Conservation (phyloP, 1,140 invertebrate genomes). For the Drosophila fuyamai region DNA sequence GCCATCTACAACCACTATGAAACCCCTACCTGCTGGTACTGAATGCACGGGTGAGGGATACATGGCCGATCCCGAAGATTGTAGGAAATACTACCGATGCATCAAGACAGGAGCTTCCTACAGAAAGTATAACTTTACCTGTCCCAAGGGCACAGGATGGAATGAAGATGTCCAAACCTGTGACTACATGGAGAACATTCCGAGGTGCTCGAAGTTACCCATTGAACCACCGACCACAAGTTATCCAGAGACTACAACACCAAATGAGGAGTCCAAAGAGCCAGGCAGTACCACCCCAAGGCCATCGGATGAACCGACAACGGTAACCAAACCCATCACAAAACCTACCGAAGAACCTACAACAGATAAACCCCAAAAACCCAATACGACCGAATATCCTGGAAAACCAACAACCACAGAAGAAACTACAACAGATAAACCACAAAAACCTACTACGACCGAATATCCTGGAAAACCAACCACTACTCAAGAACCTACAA, state of each 20-base stretch:
- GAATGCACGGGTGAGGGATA: slow-evolving; percentile 86
- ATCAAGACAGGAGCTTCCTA: slow-evolving; percentile 86
- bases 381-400: slow-evolving; percentile 4
- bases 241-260: slow-evolving; percentile 40
- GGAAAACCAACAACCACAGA: slow-evolving; percentile 21
- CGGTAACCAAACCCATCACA: slow-evolving; percentile 30
- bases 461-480: too few species aligned
- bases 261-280: slow-evolving; percentile 60
- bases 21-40: slow-evolving; percentile 36
- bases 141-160: slow-evolving; percentile 88
- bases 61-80: slow-evolving; percentile 86
- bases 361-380: slow-evolving; percentile 20
- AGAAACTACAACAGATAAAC: slow-evolving; percentile 25
- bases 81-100: slow-evolving; percentile 89
- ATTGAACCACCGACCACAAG: slow-evolving; percentile 36
- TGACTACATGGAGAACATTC: slow-evolving; percentile 51
- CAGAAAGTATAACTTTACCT: slow-evolving; percentile 87
- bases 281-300: slow-evolving; percentile 81
- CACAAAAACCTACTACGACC: not conserved
- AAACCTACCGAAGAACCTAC: slow-evolving; percentile 18
- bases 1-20: slow-evolving; percentile 41
- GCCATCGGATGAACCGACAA: slow-evolving; percentile 76
- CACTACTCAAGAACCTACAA: slow-evolving; percentile 26
- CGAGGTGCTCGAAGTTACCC: slow-evolving; percentile 34
- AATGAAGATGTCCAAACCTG: slow-evolving; percentile 85